phyloP scores from a whole-genome alignment of 2,113 vertebrate genomes.

The Salvator merianae region DNA sequence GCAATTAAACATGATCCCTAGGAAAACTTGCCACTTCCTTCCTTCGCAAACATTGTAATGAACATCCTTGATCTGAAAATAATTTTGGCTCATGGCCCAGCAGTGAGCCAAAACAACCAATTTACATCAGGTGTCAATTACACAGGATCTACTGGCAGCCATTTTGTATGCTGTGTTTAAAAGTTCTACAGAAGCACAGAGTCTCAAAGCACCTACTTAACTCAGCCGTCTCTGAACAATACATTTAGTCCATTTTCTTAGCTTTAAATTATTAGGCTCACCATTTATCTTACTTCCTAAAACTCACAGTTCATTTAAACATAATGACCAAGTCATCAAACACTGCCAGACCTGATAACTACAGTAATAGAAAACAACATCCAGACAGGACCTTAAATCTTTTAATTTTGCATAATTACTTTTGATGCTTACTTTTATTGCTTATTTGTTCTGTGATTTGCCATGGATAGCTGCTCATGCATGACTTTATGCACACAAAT shows the following conservation, averaged over 20 bases:
- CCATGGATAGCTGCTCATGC: not conserved
- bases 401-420: conserved; percentile 4
- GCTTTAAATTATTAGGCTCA: not conserved
- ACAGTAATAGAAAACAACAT: conserved; percentile 6
- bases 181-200: not conserved
- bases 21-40: too few relatives aligned
- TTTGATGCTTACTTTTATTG: conserved; percentile 9
- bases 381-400: not conserved
- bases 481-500: not conserved
- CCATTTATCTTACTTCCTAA: conserved; percentile 16
- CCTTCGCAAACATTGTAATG: too few relatives aligned
- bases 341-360: not conserved
- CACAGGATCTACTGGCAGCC: not conserved
- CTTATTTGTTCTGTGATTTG: conserved; percentile 20
- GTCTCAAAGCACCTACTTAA: not conserved
- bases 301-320: not conserved
- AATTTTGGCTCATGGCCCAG: too few relatives aligned
- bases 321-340: conserved; percentile 19
- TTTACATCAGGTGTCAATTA: not conserved
- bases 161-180: not conserved
- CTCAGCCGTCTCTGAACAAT: not conserved
- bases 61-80: too few relatives aligned
- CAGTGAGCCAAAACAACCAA: too few relatives aligned
- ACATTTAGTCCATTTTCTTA: not conserved
- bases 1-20: too few relatives aligned